These are phyloP conservation scores for Bombus soroeensis DNA, from an alignment of 1,140 invertebrate genomes.

Conservation along the genomic window DNA sequence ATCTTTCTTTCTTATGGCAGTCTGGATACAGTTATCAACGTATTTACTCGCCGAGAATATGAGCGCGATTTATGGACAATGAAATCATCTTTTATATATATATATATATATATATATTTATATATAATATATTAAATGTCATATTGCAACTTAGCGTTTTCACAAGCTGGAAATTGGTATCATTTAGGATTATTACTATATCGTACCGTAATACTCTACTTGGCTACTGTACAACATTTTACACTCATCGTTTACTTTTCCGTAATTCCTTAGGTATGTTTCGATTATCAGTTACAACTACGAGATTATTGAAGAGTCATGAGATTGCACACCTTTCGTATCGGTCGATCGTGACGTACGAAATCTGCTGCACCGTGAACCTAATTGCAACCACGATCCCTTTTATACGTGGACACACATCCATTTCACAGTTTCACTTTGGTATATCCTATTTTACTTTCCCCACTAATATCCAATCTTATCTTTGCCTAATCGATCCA, in stretches of 20 bases:
- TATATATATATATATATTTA: slow-evolving; percentile 55
- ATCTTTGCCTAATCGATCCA: not conserved
- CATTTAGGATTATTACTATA: slow-evolving; percentile 75
- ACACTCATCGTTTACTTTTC: slow-evolving; percentile 72
- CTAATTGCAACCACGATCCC: slow-evolving; percentile 17
- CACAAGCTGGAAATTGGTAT: slow-evolving; percentile 82
- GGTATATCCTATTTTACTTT: not conserved
- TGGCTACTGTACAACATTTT: slow-evolving; percentile 83
- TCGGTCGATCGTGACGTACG: slow-evolving; percentile 40
- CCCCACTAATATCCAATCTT: too few relatives aligned
- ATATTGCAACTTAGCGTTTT: slow-evolving; percentile 82
- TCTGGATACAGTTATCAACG: slow-evolving; percentile 56
- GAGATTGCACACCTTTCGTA: slow-evolving; percentile 77
- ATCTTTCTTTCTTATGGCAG: slow-evolving; percentile 36
- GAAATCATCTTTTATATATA: slow-evolving; percentile 57
- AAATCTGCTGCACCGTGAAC: slow-evolving; percentile 38
- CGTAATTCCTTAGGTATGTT: slow-evolving; percentile 73
- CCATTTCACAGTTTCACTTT: slow-evolving; percentile 19
- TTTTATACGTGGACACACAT: not conserved
- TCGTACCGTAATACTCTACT: slow-evolving; percentile 79
- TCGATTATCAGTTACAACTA: slow-evolving; percentile 76
- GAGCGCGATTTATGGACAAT: slow-evolving; percentile 66
- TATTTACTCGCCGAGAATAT: slow-evolving; percentile 57
- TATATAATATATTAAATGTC: slow-evolving; percentile 79
- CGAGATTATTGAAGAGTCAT: slow-evolving; percentile 82